Percentiles rank a stretch among this genome's conserved stretches.
Evolutionary conservation across 1,140 invertebrate species (phyloP).

Genomic region (Augochlora pura): DNA sequence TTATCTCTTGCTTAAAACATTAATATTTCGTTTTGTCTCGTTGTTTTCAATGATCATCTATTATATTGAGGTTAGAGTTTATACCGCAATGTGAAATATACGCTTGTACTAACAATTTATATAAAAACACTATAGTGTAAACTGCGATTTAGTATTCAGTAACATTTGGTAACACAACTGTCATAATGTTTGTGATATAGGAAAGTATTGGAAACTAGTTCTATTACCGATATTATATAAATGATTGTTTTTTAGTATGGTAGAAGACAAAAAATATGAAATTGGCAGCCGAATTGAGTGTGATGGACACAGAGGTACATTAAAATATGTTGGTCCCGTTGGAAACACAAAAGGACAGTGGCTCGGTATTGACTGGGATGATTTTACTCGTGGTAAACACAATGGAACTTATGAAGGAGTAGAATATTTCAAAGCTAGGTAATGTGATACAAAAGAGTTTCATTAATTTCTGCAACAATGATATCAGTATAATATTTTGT

Average conservation of each 20-base stretch:
- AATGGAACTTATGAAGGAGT: slow-evolving; percentile 90
- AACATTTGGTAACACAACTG: slow-evolving; percentile 1
- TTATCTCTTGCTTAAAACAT: slow-evolving; percentile 16
- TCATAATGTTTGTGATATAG: not conserved
- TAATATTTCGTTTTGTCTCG: slow-evolving; percentile 9
- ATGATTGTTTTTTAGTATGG: slow-evolving; percentile 68
- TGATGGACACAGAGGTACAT: slow-evolving; percentile 81
- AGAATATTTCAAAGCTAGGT: slow-evolving; percentile 91
- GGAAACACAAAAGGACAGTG: slow-evolving; percentile 84
- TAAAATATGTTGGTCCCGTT: slow-evolving; percentile 83
- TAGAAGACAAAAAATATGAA: slow-evolving; percentile 74
- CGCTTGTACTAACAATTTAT: slow-evolving; percentile 18
- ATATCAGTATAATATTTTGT: slow-evolving; percentile 8
- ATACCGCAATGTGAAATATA: slow-evolving; percentile 37
- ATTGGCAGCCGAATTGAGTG: slow-evolving; percentile 82
- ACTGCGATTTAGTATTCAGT: not conserved
- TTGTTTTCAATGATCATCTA: slow-evolving; percentile 51
- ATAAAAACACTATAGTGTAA: slow-evolving; percentile 22
- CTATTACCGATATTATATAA: slow-evolving; percentile 1
- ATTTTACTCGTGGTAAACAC: slow-evolving; percentile 92
- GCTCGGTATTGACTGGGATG: slow-evolving; percentile 97
- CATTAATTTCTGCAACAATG: not conserved
- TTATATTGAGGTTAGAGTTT: slow-evolving; percentile 57
- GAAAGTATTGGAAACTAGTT: not conserved
- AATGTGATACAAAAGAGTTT: slow-evolving; percentile 46